These are phyloP conservation scores for Carcina quercana DNA, from an alignment of 2,888 invertebrate genomes.

Conservation along the genomic window DNA sequence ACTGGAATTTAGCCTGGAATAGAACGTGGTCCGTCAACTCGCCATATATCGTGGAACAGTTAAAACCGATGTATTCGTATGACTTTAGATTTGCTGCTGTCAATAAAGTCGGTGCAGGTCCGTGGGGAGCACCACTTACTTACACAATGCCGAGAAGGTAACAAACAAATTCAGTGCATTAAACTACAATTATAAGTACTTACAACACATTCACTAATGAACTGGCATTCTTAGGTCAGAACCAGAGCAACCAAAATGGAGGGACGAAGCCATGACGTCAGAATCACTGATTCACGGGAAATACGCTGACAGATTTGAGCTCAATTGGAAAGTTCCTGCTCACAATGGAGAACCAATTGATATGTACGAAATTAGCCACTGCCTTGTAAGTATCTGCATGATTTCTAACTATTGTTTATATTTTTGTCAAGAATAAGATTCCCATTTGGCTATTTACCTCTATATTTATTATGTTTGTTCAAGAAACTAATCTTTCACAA, in stretches of 20 bases:
- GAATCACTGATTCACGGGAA: slow-evolving; percentile 62
- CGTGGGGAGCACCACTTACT: slow-evolving; percentile 78
- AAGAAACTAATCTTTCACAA: too few relatives aligned
- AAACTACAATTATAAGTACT: too few relatives aligned
- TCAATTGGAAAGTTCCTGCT: slow-evolving; percentile 89
- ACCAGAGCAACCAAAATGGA: slow-evolving; percentile 78
- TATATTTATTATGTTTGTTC: too few relatives aligned
- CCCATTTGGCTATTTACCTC: too few relatives aligned
- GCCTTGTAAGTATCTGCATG: slow-evolving; percentile 84
- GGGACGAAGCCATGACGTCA: slow-evolving; percentile 54
- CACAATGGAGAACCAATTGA: slow-evolving; percentile 94
- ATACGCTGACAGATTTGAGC: slow-evolving; percentile 85
- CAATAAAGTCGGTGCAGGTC: slow-evolving; percentile 88
- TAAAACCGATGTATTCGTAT: slow-evolving; percentile 85
- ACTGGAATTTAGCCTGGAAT: slow-evolving; percentile 81
- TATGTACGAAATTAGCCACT: slow-evolving; percentile 85
- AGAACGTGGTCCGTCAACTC: slow-evolving; percentile 88
- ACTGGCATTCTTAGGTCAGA: slow-evolving; percentile 69
- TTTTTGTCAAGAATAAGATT: too few relatives aligned
- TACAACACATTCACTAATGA: too few relatives aligned
- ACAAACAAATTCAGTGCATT: too few relatives aligned
- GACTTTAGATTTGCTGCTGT: slow-evolving; percentile 89
- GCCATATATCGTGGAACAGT: slow-evolving; percentile 85
- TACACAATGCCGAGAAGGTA: slow-evolving; percentile 83
- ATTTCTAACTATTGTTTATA: too few relatives aligned